Evolutionary conservation across 2,113 vertebrate species (phyloP).

Genomic region (Porphyrio hochstetteri): DNA sequence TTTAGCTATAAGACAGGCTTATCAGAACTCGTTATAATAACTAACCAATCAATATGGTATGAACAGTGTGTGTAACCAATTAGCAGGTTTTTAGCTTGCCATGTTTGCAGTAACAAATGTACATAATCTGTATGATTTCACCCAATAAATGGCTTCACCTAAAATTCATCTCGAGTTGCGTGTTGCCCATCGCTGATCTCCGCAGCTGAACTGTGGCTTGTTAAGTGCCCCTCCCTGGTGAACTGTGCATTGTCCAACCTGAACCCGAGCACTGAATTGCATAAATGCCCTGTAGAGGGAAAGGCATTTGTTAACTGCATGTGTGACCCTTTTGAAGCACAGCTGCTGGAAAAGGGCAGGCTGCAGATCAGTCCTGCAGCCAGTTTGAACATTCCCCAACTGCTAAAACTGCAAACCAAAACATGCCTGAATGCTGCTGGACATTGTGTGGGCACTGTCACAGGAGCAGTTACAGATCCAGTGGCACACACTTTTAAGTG

Average conservation of each 20-base stretch:
- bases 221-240: background rate
- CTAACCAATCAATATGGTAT: no score
- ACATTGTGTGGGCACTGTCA: background rate
- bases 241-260: background rate
- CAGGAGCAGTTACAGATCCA: background rate
- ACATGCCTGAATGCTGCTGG: background rate
- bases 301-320: background rate
- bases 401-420: background rate
- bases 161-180: no score
- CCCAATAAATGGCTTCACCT: no score
- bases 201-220: background rate
- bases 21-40: no score
- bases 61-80: no score
- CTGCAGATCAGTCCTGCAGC: background rate
- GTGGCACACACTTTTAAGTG: background rate
- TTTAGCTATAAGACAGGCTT: no score
- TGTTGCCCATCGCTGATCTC: no score
- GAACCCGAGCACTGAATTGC: background rate
- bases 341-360: background rate
- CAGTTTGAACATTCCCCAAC: background rate
- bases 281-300: background rate
- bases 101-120: no score
- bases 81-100: no score
- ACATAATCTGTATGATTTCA: no score
- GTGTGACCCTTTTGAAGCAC: background rate